These are phyloP conservation scores for Patella pellucida DNA, from an alignment of 2,888 invertebrate species.

Conservation along the genomic window DNA sequence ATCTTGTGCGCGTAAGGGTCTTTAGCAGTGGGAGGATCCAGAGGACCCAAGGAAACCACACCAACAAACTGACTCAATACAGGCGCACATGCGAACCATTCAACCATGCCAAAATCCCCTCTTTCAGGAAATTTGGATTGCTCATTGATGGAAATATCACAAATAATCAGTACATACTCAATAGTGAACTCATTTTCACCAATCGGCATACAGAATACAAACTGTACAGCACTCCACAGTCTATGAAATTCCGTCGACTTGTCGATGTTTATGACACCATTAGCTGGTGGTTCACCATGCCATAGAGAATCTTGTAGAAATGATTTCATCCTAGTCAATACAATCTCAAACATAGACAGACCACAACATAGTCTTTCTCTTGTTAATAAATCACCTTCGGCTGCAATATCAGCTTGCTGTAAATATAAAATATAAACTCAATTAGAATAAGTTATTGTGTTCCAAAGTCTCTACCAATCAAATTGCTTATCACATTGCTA, in stretches of 20 bases:
- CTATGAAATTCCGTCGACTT: conserved; percentile 96
- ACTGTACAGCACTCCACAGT: conserved; percentile 97
- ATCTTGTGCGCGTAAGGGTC: too few relatives aligned
- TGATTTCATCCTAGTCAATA: conserved; percentile 86
- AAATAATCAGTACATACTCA: conserved; percentile 79
- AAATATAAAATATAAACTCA: conserved; percentile 10
- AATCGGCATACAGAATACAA: conserved; percentile 97
- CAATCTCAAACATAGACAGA: conserved; percentile 95
- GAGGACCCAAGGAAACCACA: too few relatives aligned
- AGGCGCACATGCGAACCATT: too few relatives aligned
- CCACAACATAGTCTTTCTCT: conserved; percentile 98
- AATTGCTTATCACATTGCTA: too few relatives aligned
- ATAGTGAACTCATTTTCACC: conserved; percentile 96
- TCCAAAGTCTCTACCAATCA: too few relatives aligned
- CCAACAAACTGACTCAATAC: too few relatives aligned
- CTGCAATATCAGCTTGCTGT: conserved; percentile 93
- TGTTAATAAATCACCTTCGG: conserved; percentile 95
- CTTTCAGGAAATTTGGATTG: not conserved
- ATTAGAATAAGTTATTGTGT: too few relatives aligned
- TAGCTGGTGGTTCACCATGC: conserved; percentile 85
- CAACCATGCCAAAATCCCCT: too few relatives aligned
- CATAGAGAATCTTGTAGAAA: conserved; percentile 82
- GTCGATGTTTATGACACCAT: conserved; percentile 95
- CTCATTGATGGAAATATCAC: not conserved
- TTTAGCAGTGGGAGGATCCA: too few relatives aligned